Conservation (phyloP, 2,113 vertebrate species). For the Xenopus borealis region DNA sequence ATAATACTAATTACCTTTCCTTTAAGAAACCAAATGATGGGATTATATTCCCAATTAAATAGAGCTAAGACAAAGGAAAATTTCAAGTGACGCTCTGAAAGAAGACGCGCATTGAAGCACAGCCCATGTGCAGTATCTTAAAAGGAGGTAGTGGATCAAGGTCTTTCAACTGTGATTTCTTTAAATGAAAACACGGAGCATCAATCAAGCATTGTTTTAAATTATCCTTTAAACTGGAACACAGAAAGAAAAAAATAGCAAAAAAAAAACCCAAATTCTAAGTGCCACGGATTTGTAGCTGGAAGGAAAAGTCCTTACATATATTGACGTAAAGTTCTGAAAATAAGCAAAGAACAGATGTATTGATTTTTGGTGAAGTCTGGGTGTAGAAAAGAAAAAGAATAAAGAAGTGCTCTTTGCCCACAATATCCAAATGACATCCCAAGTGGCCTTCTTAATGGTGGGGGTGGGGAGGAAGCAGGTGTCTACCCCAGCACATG, state of each 20-base stretch:
- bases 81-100: not conserved
- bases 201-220: slow-evolving; percentile 78
- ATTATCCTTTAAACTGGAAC: slow-evolving; percentile 83
- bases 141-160: slow-evolving; percentile 57
- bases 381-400: slow-evolving; percentile 94
- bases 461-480: slow-evolving; percentile 92
- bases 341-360: slow-evolving; percentile 98
- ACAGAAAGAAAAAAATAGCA: slow-evolving; percentile 58
- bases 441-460: slow-evolving; percentile 94
- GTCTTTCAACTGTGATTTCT: slow-evolving; percentile 66
- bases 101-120: slow-evolving; percentile 41
- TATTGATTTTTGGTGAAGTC: slow-evolving; percentile 97
- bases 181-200: slow-evolving; percentile 56
- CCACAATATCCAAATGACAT: slow-evolving; percentile 98
- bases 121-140: slow-evolving; percentile 58
- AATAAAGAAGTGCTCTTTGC: slow-evolving; percentile 99
- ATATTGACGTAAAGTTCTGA: slow-evolving; percentile 98
- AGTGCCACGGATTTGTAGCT: slow-evolving; percentile 83
- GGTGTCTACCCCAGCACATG: slow-evolving; percentile 94
- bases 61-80: not conserved
- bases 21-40: slow-evolving; percentile 11
- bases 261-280: slow-evolving; percentile 62
- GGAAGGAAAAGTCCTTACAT: slow-evolving; percentile 87
- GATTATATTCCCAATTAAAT: not conserved
- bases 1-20: not conserved